Conservation (phyloP, 2,888 invertebrate genomes). For the Helicoverpa assulta region DNA sequence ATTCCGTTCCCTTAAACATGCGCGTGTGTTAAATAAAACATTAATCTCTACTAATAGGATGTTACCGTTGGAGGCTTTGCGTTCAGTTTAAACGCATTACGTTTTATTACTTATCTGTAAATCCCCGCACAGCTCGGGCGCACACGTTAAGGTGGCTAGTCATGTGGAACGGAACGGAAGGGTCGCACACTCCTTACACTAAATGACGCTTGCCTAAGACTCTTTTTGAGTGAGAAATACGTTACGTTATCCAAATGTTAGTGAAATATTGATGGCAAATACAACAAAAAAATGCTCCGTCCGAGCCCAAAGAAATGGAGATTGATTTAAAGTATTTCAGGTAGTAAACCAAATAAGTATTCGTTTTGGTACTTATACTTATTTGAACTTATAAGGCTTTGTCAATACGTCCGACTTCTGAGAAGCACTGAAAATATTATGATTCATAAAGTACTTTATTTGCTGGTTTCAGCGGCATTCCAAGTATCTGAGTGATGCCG, state of each 20-base stretch:
- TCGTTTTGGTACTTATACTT: not conserved
- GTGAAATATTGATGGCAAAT: slow-evolving; percentile 53
- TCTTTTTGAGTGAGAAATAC: slow-evolving; percentile 62
- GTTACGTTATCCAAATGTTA: slow-evolving; percentile 57
- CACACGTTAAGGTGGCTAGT: slow-evolving; percentile 69
- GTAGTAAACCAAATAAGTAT: slow-evolving; percentile 38
- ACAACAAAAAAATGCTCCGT: slow-evolving; percentile 43
- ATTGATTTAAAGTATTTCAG: slow-evolving; percentile 51
- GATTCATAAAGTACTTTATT: not conserved
- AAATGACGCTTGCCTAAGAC: slow-evolving; percentile 70
- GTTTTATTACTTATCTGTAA: slow-evolving; percentile 78
- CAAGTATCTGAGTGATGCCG: not conserved
- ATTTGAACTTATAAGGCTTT: too few relatives aligned
- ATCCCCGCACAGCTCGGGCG: slow-evolving; percentile 67
- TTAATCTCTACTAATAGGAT: slow-evolving; percentile 75
- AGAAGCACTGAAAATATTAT: too few relatives aligned
- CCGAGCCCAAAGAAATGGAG: slow-evolving; percentile 28
- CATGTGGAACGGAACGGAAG: slow-evolving; percentile 78
- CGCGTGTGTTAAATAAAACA: slow-evolving; percentile 68
- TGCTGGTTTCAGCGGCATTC: slow-evolving; percentile 9
- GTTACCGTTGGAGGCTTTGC: slow-evolving; percentile 66
- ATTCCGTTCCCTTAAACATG: slow-evolving; percentile 56
- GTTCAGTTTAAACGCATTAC: slow-evolving; percentile 71
- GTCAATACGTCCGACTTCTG: too few relatives aligned
- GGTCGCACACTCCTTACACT: slow-evolving; percentile 75